These are phyloP conservation scores for Andricus quercusramuli DNA, from an alignment of 2,888 invertebrate species.

Conservation along the genomic window DNA sequence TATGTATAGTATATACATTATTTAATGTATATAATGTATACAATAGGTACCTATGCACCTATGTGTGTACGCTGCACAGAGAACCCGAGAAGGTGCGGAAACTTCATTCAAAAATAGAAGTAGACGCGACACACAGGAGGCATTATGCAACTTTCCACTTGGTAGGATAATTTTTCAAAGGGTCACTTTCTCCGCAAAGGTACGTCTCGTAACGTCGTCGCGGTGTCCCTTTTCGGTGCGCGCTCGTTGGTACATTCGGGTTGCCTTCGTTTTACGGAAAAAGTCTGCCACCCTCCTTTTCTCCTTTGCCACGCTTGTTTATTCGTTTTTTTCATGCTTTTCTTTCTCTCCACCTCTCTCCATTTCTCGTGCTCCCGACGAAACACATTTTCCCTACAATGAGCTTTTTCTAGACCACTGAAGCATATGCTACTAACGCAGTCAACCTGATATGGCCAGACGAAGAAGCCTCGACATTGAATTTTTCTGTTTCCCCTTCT, in stretches of 20 bases:
- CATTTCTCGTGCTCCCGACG: conserved; percentile 46
- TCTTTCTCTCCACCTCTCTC: conserved; percentile 45
- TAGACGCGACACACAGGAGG: conserved; percentile 54
- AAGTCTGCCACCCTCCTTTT: conserved; percentile 44
- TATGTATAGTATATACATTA: too few species aligned
- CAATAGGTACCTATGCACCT: too few species aligned
- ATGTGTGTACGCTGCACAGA: conserved; percentile 27
- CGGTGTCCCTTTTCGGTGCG: conserved; percentile 58
- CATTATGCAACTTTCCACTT: conserved; percentile 73
- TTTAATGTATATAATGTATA: too few species aligned
- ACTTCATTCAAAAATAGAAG: conserved; percentile 51
- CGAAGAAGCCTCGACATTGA: conserved; percentile 32
- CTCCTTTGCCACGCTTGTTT: conserved; percentile 33
- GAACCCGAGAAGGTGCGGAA: conserved; percentile 47
- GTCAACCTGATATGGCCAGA: conserved; percentile 17
- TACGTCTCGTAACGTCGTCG: conserved; percentile 47
- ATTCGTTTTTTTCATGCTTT: conserved; percentile 35
- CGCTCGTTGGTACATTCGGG: conserved; percentile 20
- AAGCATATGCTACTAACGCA: conserved; percentile 58
- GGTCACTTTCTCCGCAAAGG: conserved; percentile 58
- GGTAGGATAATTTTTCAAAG: conserved; percentile 75
- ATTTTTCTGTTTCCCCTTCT: conserved; percentile 10
- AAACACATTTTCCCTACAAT: conserved; percentile 52
- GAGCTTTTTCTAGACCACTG: conserved; percentile 68
- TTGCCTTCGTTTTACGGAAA: conserved; percentile 62